A percentile compares a stretch with the other conserved stretches of the same genome.
Conservation (phyloP, 1,140 invertebrate species). For the Ptiloglossa arizonensis region DNA sequence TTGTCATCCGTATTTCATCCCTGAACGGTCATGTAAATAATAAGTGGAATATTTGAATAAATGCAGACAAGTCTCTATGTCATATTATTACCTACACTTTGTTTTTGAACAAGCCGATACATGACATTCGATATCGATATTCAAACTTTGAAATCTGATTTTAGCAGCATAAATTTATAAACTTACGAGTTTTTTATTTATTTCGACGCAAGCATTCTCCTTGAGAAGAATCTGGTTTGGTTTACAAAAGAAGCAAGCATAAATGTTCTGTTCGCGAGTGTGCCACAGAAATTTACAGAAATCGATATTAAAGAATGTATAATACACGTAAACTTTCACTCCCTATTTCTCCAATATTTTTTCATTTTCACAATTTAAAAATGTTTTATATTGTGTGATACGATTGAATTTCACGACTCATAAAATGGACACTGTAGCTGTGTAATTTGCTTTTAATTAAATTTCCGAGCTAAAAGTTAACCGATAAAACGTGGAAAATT, state of each 20-base stretch:
- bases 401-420: background rate
- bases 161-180: background rate
- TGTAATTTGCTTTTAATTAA: slow-evolving; percentile 28
- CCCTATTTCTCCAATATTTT: background rate
- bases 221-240: background rate
- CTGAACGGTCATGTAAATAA: background rate
- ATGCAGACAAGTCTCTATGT: too few relatives aligned
- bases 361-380: background rate
- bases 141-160: too few relatives aligned
- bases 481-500: background rate
- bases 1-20: slow-evolving; percentile 73
- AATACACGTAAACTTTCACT: slow-evolving; percentile 21
- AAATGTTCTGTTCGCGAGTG: slow-evolving; percentile 36
- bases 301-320: slow-evolving; percentile 57
- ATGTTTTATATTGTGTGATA: background rate
- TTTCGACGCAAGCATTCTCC: slow-evolving; percentile 11
- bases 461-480: slow-evolving; percentile 10
- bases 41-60: background rate
- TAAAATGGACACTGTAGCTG: background rate
- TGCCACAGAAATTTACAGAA: slow-evolving; percentile 44
- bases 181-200: slow-evolving; percentile 19
- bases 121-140: too few relatives aligned
- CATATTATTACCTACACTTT: background rate
- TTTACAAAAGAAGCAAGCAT: slow-evolving; percentile 25
- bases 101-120: too few relatives aligned